Base-by-base conservation (phyloP, 2,797 vertebrate species). In the Micrastur ruficollis region DNA sequence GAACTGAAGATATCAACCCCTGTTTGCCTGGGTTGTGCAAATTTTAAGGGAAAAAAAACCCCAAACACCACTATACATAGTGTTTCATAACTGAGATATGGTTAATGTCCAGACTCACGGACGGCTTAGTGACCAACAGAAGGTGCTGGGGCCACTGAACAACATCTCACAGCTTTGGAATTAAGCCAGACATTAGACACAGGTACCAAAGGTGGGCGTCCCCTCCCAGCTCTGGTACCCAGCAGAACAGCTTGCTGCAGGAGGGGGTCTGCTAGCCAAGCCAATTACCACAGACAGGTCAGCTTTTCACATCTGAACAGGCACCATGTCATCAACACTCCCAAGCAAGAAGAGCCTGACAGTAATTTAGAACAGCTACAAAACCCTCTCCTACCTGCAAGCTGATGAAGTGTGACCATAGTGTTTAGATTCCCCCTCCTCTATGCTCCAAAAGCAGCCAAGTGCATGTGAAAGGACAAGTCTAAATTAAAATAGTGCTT, bases 401-500 rank as follows among this genome's bases (percentile, higher is more conserved):
- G 58, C 32, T 32, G 74, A 62, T 4, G 29, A 67, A 93, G 55
- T 50, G 80, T 63, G 82, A 81, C 55, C 59, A 40, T 1, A 53
- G 78, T 55, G 67, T 78, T 93, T 74, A 68, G 56, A 65, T 50
- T 74, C 56, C 32, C 84, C 68, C 72, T 82, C 56, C 71, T 52
- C 74, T 86, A 82, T 38, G n/a, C 72, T 87, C 89, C 80, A 55
- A 58, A 70, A 89, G 82, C 94, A 89, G 88, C 73, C 88, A 61
- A 93, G 79, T 94, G 93, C 81, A 94, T 2, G 87, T 82, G 89
- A 96, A 88, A 89, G 65, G 81, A 93, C 75, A 83, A 86, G 29
- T 50, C 36, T 81, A 87, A 90, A 74, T 91, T 52, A 92, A 95
- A 94, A 58, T 25, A 95, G 95, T 94, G 94, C 90, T 92, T 62